Evolutionary conservation across 1,140 invertebrate genomes (phyloP).

Genomic region (Cotesia chilonis): DNA sequence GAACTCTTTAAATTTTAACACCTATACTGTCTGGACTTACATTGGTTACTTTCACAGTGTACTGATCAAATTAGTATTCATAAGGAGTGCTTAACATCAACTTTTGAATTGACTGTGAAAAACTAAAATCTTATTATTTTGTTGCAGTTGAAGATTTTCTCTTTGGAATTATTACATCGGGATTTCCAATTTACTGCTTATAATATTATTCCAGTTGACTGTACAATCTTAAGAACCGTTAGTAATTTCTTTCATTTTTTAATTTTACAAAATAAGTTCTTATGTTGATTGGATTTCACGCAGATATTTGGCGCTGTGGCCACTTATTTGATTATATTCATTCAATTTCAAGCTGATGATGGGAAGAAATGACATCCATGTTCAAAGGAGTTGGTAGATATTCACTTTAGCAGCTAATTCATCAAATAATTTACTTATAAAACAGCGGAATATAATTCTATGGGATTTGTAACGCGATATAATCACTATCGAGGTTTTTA

Average conservation of each 20-base stretch:
- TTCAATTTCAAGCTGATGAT: slow-evolving; percentile 13
- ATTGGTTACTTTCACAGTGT: too few relatives aligned
- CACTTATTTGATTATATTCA: slow-evolving; percentile 12
- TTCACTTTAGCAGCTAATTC: too few relatives aligned
- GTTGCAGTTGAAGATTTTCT: neutral
- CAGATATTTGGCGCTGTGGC: slow-evolving; percentile 10
- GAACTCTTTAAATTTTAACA: too few relatives aligned
- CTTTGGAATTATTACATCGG: slow-evolving; percentile 1
- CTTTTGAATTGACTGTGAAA: neutral
- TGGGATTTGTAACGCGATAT: too few relatives aligned
- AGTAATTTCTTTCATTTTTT: neutral
- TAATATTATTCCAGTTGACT: neutral
- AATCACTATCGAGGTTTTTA: too few relatives aligned
- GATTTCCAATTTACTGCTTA: neutral
- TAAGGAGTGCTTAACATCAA: too few relatives aligned
- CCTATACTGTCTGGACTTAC: too few relatives aligned
- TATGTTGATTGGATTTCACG: neutral
- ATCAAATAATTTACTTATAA: too few relatives aligned
- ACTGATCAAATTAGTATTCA: too few relatives aligned
- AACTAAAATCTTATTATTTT: neutral
- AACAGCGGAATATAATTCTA: too few relatives aligned
- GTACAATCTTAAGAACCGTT: neutral
- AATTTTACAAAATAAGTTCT: neutral
- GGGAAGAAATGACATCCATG: neutral
- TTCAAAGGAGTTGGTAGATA: too few relatives aligned